Evolutionary conservation across 2,797 vertebrate species (phyloP).

Genomic region (Halcyon chelicuti): DNA sequence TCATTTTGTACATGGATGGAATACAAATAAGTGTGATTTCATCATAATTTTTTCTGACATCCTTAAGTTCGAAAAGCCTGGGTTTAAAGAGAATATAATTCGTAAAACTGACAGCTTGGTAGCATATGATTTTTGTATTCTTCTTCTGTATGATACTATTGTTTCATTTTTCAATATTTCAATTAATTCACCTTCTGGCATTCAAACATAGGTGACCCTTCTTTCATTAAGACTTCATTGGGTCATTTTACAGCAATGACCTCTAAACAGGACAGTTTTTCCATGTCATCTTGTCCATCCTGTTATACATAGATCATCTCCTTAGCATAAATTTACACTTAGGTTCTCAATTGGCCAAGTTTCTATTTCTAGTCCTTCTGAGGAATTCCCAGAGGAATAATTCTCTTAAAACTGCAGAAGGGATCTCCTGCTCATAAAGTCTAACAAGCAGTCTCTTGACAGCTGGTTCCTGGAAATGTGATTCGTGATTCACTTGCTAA

Average conservation of each 20-base stretch:
- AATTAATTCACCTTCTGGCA: neutral
- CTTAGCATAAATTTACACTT: neutral
- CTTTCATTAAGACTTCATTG: neutral
- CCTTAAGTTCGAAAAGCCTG: neutral
- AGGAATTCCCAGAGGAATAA: neutral
- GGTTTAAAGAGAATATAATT: neutral
- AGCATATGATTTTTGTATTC: neutral
- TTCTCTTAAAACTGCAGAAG: neutral
- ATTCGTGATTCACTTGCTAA: neutral
- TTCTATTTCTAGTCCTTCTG: conserved; percentile 30
- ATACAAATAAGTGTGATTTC: neutral
- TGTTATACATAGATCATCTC: neutral
- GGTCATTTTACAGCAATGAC: neutral
- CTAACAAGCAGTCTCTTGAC: neutral
- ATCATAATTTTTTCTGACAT: neutral
- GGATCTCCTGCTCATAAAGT: conserved; percentile 12
- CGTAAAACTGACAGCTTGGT: neutral
- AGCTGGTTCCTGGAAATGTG: neutral
- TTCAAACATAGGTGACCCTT: neutral
- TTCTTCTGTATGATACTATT: neutral
- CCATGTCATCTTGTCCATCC: neutral
- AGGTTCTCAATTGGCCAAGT: neutral
- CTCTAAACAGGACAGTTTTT: neutral
- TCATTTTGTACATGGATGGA: neutral
- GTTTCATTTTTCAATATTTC: neutral